Evolutionary conservation across 2,113 vertebrate species (phyloP).

Genomic region (Lycaon pictus): DNA sequence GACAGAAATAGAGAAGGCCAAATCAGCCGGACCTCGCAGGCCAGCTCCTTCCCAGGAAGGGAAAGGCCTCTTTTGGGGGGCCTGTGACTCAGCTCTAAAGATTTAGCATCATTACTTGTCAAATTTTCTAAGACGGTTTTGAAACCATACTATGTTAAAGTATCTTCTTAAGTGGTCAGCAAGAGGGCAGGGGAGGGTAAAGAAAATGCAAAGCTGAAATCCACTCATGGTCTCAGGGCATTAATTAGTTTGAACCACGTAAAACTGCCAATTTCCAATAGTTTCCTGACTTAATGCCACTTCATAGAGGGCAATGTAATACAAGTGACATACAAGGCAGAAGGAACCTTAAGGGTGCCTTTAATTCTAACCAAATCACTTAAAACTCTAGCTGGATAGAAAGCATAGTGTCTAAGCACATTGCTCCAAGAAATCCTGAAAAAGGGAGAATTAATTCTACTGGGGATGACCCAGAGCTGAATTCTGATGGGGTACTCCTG

Average conservation of each 20-base stretch:
- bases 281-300: background rate
- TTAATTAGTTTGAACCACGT: background rate
- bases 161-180: background rate
- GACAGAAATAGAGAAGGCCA: background rate
- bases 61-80: background rate
- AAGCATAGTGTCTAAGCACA: background rate
- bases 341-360: background rate
- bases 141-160: background rate
- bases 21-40: background rate
- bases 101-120: background rate
- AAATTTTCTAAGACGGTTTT: background rate
- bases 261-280: background rate
- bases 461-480: background rate
- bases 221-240: background rate
- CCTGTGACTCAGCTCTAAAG: background rate
- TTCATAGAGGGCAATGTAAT: background rate
- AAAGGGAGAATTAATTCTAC: background rate
- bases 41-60: background rate
- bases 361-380: slow-evolving; percentile 24
- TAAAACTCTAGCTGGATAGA: background rate
- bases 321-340: background rate
- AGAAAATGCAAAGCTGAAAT: background rate
- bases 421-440: background rate
- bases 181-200: background rate
- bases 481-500: background rate